phyloP scores from a whole-genome alignment of 1,140 invertebrate species.

The Agrilus planipennis region DNA sequence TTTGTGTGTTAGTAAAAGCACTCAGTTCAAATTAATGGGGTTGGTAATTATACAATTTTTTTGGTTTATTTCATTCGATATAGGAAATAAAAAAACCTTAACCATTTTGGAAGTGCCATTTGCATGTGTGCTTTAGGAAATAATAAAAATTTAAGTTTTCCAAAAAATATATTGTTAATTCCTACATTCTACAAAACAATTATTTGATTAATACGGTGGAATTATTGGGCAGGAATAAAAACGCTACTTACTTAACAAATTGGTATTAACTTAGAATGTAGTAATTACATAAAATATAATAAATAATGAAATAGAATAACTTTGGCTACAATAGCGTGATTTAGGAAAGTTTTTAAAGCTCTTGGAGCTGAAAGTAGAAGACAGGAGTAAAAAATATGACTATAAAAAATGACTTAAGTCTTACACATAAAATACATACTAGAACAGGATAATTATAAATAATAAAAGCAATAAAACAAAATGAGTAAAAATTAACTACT shows the following conservation, averaged over 20 bases:
- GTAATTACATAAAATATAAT: slow-evolving; percentile 15
- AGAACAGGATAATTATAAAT: slow-evolving; percentile 12
- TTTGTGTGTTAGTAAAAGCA: no score
- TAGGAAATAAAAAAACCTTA: no score
- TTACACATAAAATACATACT: slow-evolving; percentile 20
- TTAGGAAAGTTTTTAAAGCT: slow-evolving; percentile 16
- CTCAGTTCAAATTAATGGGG: no score
- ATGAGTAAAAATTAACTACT: slow-evolving; percentile 3
- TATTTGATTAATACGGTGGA: slow-evolving; percentile 8
- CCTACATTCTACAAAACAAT: no score
- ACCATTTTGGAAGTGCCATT: no score
- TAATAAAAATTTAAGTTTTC: no score
- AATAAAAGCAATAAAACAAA: slow-evolving; percentile 9
- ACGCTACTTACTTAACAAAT: slow-evolving; percentile 8
- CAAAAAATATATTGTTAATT: no score
- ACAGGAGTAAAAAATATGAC: no score
- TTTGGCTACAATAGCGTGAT: slow-evolving; percentile 23
- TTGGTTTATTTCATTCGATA: no score
- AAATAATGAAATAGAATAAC: slow-evolving; percentile 23
- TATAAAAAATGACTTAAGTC: slow-evolving; percentile 13
- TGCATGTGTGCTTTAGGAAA: no score
- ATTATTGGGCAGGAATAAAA: slow-evolving; percentile 4
- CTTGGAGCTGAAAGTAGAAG: slow-evolving; percentile 17
- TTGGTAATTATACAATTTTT: no score
- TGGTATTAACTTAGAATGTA: slow-evolving; percentile 5